phyloP scores from a whole-genome alignment of 1,140 invertebrate species.

The Drosophila auraria region DNA sequence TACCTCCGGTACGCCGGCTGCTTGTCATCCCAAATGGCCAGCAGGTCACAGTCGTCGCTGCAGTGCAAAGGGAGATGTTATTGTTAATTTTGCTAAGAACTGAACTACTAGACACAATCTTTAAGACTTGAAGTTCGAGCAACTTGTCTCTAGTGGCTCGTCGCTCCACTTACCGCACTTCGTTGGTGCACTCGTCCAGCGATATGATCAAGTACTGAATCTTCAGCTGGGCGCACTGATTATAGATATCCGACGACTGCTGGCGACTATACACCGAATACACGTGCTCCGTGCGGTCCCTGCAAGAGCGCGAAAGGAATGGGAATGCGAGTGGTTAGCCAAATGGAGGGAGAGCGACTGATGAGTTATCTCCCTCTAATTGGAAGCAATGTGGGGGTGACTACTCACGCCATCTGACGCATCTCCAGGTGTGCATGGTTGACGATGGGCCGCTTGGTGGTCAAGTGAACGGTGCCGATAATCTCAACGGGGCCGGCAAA shows the following conservation, averaged over 20 bases:
- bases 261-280: conserved; percentile 84
- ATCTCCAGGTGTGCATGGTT: conserved; percentile 83
- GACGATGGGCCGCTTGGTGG: conserved; percentile 79
- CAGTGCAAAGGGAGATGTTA: background rate
- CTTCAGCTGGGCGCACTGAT: conserved; percentile 81
- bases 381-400: background rate
- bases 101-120: background rate
- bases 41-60: conserved; percentile 78
- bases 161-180: conserved; percentile 61
- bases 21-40: conserved; percentile 82
- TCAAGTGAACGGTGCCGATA: conserved; percentile 79
- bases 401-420: conserved; percentile 79
- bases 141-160: background rate
- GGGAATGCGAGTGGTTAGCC: no score
- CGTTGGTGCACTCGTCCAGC: conserved; percentile 75
- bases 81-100: no score
- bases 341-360: background rate
- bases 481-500: conserved; percentile 82
- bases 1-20: conserved; percentile 81
- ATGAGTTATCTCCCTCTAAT: conserved; percentile 16
- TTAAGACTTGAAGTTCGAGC: background rate
- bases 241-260: conserved; percentile 82
- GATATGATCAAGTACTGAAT: conserved; percentile 84
- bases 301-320: conserved; percentile 22
- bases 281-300: conserved; percentile 77